These are phyloP conservation scores for Ictidomys tridecemlineatus DNA, from an alignment of 2,113 vertebrate species.

Conservation along the genomic window DNA sequence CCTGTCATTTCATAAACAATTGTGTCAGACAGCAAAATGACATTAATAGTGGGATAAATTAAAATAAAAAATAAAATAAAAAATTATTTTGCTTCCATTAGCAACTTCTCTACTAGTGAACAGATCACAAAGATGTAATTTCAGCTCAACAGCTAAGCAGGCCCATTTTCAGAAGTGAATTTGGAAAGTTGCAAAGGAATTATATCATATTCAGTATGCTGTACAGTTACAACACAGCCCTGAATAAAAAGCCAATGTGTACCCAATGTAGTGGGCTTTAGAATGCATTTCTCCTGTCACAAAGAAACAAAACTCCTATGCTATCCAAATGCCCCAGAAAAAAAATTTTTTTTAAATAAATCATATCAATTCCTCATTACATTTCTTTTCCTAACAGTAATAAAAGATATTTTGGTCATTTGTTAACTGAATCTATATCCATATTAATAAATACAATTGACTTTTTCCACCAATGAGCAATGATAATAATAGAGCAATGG, in stretches of 20 bases:
- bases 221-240: constrained; percentile 82
- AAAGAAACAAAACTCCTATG: constrained; percentile 78
- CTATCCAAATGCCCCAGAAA: constrained; percentile 64
- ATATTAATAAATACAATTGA: constrained; percentile 56
- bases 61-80: constrained; percentile 23
- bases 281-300: constrained; percentile 74
- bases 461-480: constrained; percentile 57
- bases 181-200: constrained; percentile 84
- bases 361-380: constrained; percentile 50
- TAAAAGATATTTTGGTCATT: constrained; percentile 66
- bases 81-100: constrained; percentile 76
- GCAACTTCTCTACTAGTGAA: constrained; percentile 51
- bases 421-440: constrained; percentile 72
- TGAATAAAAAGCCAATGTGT: constrained; percentile 77
- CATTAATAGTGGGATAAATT: constrained; percentile 56
- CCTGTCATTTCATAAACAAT: constrained; percentile 74
- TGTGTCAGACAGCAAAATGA: constrained; percentile 67
- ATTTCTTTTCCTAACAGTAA: constrained; percentile 60
- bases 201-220: constrained; percentile 84
- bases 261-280: constrained; percentile 74
- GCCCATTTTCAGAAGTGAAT: constrained; percentile 80
- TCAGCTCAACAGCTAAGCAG: constrained; percentile 85
- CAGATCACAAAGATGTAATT: constrained; percentile 83
- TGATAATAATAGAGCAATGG: constrained; percentile 59
- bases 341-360: neutral